Evolutionary conservation across 2,797 vertebrate genomes (phyloP).

Genomic region (Melanotaenia parkinsoni): DNA sequence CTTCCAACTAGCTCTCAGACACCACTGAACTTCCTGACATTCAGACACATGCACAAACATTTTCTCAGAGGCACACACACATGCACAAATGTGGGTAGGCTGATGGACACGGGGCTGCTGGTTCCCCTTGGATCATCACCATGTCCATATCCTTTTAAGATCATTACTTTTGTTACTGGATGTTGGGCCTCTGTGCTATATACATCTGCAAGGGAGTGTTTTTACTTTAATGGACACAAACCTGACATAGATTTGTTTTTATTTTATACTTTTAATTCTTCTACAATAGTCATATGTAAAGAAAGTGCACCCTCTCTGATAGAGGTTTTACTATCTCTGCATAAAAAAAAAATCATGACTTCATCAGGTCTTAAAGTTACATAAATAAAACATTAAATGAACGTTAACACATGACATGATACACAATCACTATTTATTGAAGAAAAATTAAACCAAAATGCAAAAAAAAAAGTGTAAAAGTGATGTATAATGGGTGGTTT

Average conservation of each 20-base stretch:
- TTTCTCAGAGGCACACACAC: conserved; percentile 22
- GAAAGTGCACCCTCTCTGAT: background rate
- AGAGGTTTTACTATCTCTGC: background rate
- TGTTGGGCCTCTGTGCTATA: background rate
- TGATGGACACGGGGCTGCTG: conserved; percentile 57
- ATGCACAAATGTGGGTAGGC: conserved; percentile 47
- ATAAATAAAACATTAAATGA: background rate
- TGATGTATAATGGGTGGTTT: too few species aligned
- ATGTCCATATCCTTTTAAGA: conserved; percentile 66
- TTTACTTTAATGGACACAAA: background rate
- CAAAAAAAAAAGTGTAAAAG: too few species aligned
- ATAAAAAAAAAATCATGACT: background rate
- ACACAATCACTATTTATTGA: too few species aligned
- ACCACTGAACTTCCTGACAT: conserved; percentile 40
- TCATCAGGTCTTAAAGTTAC: background rate
- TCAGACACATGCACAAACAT: conserved; percentile 43
- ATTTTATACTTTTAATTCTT: background rate
- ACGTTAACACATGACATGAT: background rate
- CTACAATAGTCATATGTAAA: background rate
- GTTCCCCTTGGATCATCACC: conserved; percentile 62
- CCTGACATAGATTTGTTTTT: background rate
- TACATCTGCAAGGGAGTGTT: background rate
- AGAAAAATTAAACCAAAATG: too few species aligned
- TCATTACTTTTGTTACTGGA: background rate
- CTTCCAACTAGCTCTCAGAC: conserved; percentile 34